These are phyloP conservation scores for Falco berigora DNA, from an alignment of 2,797 vertebrate genomes.

Conservation along the genomic window DNA sequence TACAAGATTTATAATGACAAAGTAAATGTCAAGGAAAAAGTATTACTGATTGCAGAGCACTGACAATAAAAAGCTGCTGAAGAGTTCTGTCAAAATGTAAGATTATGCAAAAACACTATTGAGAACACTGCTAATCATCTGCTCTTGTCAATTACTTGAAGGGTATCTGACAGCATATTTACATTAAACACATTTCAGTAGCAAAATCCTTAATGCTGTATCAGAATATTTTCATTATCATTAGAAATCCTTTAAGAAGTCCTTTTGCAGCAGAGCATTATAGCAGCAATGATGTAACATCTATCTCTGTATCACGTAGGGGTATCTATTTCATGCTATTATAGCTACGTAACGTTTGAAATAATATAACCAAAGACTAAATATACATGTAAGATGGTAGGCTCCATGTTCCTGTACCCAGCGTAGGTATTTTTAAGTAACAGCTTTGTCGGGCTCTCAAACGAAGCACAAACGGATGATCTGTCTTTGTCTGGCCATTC, in stretches of 20 bases:
- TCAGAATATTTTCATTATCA: conserved; percentile 73
- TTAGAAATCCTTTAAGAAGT: conserved; percentile 65
- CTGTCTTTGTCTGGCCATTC: not conserved
- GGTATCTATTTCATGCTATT: not conserved
- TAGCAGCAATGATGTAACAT: not conserved
- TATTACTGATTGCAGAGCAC: conserved; percentile 70
- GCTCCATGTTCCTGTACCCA: not conserved
- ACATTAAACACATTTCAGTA: conserved; percentile 82
- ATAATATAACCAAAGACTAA: not conserved
- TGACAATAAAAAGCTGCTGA: conserved; percentile 76
- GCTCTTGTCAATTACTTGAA: conserved; percentile 90
- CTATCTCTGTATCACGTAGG: not conserved
- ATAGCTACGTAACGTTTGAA: not conserved
- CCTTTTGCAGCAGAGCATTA: conserved; percentile 17
- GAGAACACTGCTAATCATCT: conserved; percentile 90
- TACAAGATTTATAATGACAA: conserved; percentile 77
- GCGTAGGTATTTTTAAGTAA: not conserved
- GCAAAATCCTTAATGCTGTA: conserved; percentile 75
- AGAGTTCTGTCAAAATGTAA: conserved; percentile 81
- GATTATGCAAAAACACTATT: conserved; percentile 86
- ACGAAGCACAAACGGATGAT: not conserved
- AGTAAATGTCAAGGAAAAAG: conserved; percentile 73
- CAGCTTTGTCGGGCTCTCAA: not conserved
- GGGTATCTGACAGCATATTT: conserved; percentile 91
- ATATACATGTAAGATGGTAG: not conserved